phyloP scores from a whole-genome alignment of 1,140 invertebrate genomes.

The Nasonia longicornis region DNA sequence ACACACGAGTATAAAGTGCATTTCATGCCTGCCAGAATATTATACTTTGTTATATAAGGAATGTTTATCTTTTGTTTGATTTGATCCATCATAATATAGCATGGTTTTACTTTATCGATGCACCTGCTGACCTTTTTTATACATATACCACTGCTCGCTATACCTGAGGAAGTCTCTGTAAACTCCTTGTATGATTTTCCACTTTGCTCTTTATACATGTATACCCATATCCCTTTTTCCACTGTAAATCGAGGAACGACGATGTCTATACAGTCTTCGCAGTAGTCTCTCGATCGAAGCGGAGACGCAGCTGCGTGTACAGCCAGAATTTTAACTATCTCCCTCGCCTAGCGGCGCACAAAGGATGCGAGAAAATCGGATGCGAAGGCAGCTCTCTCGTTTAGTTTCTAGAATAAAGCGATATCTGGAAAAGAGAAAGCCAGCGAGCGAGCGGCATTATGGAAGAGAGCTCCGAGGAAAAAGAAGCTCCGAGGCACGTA shows the following conservation, averaged over 20 bases:
- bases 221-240: background rate
- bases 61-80: conserved; percentile 16
- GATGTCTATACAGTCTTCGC: too few relatives aligned
- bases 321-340: background rate
- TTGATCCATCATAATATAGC: background rate
- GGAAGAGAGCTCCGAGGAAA: background rate
- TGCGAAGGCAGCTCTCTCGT: conserved; percentile 29
- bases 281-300: too few relatives aligned
- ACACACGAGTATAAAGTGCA: background rate
- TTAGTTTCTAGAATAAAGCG: conserved; percentile 8
- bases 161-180: background rate
- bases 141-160: background rate
- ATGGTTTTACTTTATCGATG: conserved; percentile 16
- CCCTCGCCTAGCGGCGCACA: background rate
- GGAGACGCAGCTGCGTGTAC: background rate
- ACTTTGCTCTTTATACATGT: background rate
- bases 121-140: background rate
- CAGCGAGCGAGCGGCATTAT: background rate
- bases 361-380: conserved; percentile 7
- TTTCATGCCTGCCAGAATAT: conserved; percentile 13
- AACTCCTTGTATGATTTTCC: background rate
- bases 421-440: background rate
- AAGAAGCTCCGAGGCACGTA: conserved; percentile 13
- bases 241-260: background rate
- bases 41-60: conserved; percentile 3